Evolutionary conservation across 2,113 vertebrate genomes (phyloP), one percentile per base, ranked within the genome.

Genomic region (Phaethon lepturus): DNA sequence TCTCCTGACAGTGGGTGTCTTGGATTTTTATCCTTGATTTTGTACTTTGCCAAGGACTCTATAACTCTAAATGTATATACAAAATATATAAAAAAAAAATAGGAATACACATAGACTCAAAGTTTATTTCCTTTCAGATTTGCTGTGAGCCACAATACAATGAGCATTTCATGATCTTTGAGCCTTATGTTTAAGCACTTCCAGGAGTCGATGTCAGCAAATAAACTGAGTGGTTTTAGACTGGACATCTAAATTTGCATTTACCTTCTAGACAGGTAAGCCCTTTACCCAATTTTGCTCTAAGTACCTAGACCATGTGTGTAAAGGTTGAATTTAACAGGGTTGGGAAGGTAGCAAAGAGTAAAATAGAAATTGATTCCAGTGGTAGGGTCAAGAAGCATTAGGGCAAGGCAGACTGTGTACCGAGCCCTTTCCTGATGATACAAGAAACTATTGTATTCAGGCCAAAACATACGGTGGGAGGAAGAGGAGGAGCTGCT

Each of bases 41-140:
- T 12, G 1, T 67, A 8, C 49, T 89, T 93, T 55, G 22, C 63
- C 52, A 62, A 3, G 8, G 23, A 19, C 25, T 42, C 24, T 25
- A 2, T 3, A 7, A 44, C 2, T 5, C 10, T 50, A 64, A 81
- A 60, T 13, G 13, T 9, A 2, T 5, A 5, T 22, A 40, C 17
- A 26, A 76, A 31, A 29, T n/a, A n/a, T n/a, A n/a, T n/a, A n/a
- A n/a, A n/a, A n/a, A n/a, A n/a, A n/a, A n/a, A n/a, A n/a, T 50
- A 53, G 23, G 77, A 85, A 24, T 10, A 16, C 12, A 13, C 7
- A 13, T 5, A 33, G 17, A 31, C 11, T 4, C 2, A 2, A 45
- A 35, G 9, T 14, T 60, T 8, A 23, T 78, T 69, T 66, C 47
- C 66, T 79, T 83, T 76, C 56, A 62, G 52, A 15, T 71, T 78